Evolutionary conservation across 1,140 invertebrate genomes (phyloP).

Genomic region (Anoplophora glabripennis): DNA sequence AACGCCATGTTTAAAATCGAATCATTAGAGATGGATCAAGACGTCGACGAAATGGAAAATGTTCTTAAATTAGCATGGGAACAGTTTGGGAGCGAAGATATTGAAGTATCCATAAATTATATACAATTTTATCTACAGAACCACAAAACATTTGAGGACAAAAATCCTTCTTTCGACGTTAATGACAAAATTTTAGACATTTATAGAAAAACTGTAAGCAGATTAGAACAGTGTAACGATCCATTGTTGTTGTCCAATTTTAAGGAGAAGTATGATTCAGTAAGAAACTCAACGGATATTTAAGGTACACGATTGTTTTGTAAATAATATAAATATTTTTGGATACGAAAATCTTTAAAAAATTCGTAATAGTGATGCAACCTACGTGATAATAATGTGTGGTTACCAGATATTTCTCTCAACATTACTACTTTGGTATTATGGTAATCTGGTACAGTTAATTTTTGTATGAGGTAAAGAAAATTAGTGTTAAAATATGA

Average conservation of each 20-base stretch:
- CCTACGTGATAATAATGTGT: no score
- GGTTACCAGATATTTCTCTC: no score
- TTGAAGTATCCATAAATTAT: constrained; percentile 60
- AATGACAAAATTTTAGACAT: constrained; percentile 9
- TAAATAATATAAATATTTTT: no score
- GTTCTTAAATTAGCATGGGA: constrained; percentile 50
- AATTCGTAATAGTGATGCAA: no score
- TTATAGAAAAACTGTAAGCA: background rate
- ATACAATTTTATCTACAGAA: constrained; percentile 49
- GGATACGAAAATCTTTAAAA: no score
- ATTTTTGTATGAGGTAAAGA: no score
- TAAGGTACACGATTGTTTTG: background rate
- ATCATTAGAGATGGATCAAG: constrained; percentile 47
- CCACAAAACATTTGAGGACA: constrained; percentile 6
- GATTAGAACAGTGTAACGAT: background rate
- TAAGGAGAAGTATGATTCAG: constrained; percentile 1
- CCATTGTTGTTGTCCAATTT: constrained; percentile 4
- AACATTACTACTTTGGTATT: no score
- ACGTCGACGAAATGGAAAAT: constrained; percentile 45
- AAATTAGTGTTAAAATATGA: no score
- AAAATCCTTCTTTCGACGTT: constrained; percentile 2
- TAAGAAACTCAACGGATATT: background rate
- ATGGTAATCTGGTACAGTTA: no score
- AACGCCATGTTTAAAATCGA: constrained; percentile 48
- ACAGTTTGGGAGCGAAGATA: constrained; percentile 54